These are phyloP conservation scores for Oryzias celebensis DNA, from an alignment of 2,113 vertebrate genomes.

Conservation along the genomic window DNA sequence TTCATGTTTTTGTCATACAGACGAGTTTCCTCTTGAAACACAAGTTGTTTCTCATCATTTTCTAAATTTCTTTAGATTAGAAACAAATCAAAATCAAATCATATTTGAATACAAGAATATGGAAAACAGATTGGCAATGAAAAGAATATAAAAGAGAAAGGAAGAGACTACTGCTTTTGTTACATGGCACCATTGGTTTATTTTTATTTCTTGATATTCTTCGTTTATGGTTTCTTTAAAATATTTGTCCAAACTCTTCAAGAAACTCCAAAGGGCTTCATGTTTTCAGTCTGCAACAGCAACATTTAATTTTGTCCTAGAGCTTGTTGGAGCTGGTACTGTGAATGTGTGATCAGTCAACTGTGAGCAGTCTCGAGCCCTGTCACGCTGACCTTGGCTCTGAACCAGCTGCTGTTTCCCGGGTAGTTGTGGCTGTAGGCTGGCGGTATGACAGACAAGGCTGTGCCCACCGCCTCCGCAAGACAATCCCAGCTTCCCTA, in stretches of 20 bases:
- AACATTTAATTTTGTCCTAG: slow-evolving; percentile 55
- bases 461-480: slow-evolving; percentile 66
- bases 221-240: slow-evolving; percentile 9
- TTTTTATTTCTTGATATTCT: background rate
- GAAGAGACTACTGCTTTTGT: too few species aligned
- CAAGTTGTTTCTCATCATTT: too few species aligned
- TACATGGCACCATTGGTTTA: background rate
- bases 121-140: too few species aligned
- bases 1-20: too few species aligned
- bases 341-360: slow-evolving; percentile 73
- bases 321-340: slow-evolving; percentile 67
- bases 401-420: slow-evolving; percentile 74
- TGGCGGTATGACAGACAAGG: slow-evolving; percentile 76
- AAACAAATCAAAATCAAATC: too few species aligned
- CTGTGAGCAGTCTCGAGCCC: slow-evolving; percentile 71
- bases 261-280: slow-evolving; percentile 32
- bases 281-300: slow-evolving; percentile 41
- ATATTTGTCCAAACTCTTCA: slow-evolving; percentile 18
- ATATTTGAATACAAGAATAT: too few species aligned
- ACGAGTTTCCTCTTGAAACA: too few species aligned
- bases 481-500: slow-evolving; percentile 67
- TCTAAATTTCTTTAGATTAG: too few species aligned
- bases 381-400: slow-evolving; percentile 80
- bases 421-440: slow-evolving; percentile 75
- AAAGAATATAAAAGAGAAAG: too few species aligned